Evolutionary conservation across 2,797 vertebrate genomes (phyloP), one percentile per base, ranked within the genome.

Genomic region (Myiotriccus ornatus): DNA sequence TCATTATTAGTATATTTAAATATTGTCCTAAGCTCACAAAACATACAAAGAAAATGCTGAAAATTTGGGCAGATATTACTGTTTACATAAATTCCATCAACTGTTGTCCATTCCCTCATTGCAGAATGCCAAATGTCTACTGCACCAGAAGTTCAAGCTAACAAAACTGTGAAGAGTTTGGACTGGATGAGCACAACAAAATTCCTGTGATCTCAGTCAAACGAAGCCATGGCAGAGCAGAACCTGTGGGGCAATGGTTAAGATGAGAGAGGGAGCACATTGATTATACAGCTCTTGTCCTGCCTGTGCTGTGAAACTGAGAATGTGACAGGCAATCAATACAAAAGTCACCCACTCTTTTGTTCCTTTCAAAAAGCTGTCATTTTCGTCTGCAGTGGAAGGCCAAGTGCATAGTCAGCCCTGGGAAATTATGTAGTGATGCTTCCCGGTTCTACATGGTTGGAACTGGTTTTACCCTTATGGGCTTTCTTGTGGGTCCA

Each of bases 401-500:
- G 20, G 34, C 5, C 46, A 60, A 69, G 23, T 28, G 3, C 10
- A 50, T n/a, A 44, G 13, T 35, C 14, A 89, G 37, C 35, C 57
- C n/a, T 37, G 30, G 60, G 34, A 73, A 57, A 44, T 64, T 35
- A 59, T 10, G 10, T 30, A 15, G 52, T 59, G 30, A 21, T 55
- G 7, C 15, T 77, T 77, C 63, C 30, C 46, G 22, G 44, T 49
- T 93, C 70, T 57, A 43, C 41, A 19, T n/a, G 23, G 21, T 3
- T 78, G 41, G 21, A 76, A 47, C 4, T 18, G 32, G 1, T 75
- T 68, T 79, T 23, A 47, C 32, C 12, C 6, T 37, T 10, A n/a
- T 0, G 2, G 3, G 2, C 23, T 68, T 41, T 27, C 59, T 28
- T 18, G 5, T 19, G 18, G 8, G 7, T 20, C 57, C 44, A 52